phyloP scores from a whole-genome alignment of 2,113 vertebrate genomes.

The Chionomys nivalis region DNA sequence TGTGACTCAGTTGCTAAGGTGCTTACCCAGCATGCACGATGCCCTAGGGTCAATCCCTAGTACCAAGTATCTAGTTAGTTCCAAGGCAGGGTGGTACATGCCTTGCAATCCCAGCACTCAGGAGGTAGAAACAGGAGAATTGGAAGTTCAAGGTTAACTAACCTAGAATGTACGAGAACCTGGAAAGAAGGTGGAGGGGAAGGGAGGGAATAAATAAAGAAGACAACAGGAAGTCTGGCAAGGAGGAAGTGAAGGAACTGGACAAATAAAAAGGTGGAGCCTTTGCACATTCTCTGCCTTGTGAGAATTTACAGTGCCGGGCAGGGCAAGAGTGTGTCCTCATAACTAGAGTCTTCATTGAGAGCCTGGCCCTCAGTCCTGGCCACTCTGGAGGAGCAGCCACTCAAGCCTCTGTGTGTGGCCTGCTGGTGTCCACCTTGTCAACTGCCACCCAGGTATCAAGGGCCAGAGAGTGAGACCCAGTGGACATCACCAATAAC shows the following conservation, averaged over 20 bases:
- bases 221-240: not conserved
- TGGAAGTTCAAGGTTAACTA: not conserved
- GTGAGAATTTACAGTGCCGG: not conserved
- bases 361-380: not conserved
- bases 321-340: not conserved
- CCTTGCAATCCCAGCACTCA: not conserved
- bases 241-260: not conserved
- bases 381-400: not conserved
- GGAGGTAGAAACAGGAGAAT: not conserved
- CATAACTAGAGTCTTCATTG: not conserved
- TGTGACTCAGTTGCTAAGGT: not conserved
- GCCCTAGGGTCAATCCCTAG: not conserved
- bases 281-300: too few species aligned
- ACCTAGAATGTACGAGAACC: not conserved
- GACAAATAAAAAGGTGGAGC: not conserved
- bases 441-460: not conserved
- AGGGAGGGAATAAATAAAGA: not conserved
- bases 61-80: not conserved
- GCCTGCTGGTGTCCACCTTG: not conserved
- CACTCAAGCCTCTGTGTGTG: rapidly evolving
- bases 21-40: not conserved
- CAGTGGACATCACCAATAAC: not conserved
- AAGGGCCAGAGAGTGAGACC: not conserved
- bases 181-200: not conserved
- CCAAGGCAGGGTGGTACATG: not conserved